Conservation (phyloP, 2,797 vertebrate species). For the Betta splendens region DNA sequence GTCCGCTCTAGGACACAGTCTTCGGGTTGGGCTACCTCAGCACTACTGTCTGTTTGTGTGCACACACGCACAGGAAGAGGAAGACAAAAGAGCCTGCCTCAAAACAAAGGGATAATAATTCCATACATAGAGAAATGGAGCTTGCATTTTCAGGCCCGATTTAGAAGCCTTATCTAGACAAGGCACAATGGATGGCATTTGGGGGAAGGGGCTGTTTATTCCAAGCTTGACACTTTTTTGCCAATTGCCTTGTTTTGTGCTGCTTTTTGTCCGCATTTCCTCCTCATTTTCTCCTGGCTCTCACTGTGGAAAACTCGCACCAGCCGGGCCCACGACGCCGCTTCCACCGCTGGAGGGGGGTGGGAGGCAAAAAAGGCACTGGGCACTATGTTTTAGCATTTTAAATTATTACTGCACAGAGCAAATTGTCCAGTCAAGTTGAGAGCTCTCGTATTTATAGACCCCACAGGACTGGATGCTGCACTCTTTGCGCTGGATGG, state of each 20-base stretch:
- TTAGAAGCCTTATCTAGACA: constrained; percentile 84
- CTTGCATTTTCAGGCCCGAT: constrained; percentile 80
- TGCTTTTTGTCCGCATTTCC: constrained; percentile 32
- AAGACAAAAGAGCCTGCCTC: constrained; percentile 80
- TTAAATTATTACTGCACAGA: constrained; percentile 73
- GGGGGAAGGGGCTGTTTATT: constrained; percentile 79
- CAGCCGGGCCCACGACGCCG: constrained; percentile 28
- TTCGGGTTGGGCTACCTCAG: constrained; percentile 64
- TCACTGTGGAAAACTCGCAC: constrained; percentile 62
- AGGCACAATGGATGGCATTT: constrained; percentile 84
- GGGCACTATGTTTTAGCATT: constrained; percentile 58
- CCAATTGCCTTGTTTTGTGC: constrained; percentile 74
- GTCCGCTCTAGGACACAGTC: constrained; percentile 60
- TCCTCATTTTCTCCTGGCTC: constrained; percentile 54
- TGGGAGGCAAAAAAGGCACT: constrained; percentile 41
- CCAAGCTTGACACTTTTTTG: constrained; percentile 77
- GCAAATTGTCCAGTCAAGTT: constrained; percentile 73
- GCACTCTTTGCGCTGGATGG: constrained; percentile 48
- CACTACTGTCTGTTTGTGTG: constrained; percentile 57
- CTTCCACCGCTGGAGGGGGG: constrained; percentile 26
- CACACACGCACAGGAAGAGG: constrained; percentile 54
- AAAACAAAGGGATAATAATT: constrained; percentile 86
- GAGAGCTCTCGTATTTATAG: constrained; percentile 72
- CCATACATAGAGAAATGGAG: constrained; percentile 80
- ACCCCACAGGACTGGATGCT: constrained; percentile 57